Conservation (phyloP, 2,113 vertebrate species). For the Gila orcuttii region DNA sequence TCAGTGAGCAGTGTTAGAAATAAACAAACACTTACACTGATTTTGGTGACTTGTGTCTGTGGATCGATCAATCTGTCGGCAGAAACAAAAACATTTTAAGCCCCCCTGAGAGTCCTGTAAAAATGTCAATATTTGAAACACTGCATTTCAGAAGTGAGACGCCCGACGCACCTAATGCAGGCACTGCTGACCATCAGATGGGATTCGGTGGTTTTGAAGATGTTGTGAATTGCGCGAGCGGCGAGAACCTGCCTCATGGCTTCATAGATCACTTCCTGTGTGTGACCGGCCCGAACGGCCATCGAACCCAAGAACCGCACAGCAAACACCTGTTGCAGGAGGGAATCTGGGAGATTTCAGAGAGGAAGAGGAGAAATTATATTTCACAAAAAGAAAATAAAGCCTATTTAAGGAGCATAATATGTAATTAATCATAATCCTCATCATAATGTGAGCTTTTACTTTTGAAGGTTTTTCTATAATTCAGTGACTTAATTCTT, state of each 20-base stretch:
- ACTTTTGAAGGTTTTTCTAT: too few species aligned
- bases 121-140: neutral
- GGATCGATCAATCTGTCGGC: conserved; percentile 91
- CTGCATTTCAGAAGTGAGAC: neutral
- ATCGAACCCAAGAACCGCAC: conserved; percentile 96
- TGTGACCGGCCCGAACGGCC: conserved; percentile 85
- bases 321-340: conserved; percentile 92
- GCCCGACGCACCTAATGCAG: conserved; percentile 78
- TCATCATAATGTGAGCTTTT: too few species aligned
- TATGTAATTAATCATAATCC: neutral
- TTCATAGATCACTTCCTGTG: conserved; percentile 91
- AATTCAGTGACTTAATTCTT: too few species aligned
- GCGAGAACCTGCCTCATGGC: conserved; percentile 97
- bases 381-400: neutral
- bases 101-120: neutral
- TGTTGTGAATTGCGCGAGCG: conserved; percentile 96
- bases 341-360: conserved; percentile 78
- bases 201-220: conserved; percentile 93
- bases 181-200: conserved; percentile 95
- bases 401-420: neutral
- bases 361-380: neutral
- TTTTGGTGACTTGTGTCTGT: conserved; percentile 94
- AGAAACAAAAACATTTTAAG: conserved; percentile 7
- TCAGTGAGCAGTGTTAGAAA: neutral
- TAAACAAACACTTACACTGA: conserved; percentile 82